These are phyloP conservation scores for Pammene aurita DNA, from an alignment of 2,888 invertebrate genomes.

Conservation along the genomic window DNA sequence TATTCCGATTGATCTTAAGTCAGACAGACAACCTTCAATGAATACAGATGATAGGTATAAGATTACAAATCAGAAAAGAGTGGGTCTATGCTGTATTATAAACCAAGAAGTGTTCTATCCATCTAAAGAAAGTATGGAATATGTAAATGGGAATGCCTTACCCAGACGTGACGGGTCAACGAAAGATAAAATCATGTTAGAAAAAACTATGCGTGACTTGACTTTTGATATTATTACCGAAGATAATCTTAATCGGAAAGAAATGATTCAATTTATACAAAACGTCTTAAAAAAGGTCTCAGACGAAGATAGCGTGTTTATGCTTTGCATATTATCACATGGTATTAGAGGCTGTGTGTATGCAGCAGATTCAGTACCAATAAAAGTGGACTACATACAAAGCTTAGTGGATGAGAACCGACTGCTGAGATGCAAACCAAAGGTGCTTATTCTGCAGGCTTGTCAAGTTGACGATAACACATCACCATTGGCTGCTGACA, in stretches of 20 bases:
- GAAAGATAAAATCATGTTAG: slow-evolving; percentile 60
- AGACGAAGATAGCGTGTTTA: slow-evolving; percentile 69
- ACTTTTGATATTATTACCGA: slow-evolving; percentile 66
- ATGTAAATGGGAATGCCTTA: slow-evolving; percentile 49
- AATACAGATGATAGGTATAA: slow-evolving; percentile 55
- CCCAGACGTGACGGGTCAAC: slow-evolving; percentile 63
- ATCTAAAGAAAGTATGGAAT: slow-evolving; percentile 64
- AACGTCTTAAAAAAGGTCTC: slow-evolving; percentile 58
- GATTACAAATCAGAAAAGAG: slow-evolving; percentile 63
- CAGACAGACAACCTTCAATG: slow-evolving; percentile 55
- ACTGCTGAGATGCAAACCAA: slow-evolving; percentile 65
- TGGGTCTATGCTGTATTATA: slow-evolving; percentile 73
- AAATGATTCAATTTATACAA: slow-evolving; percentile 64
- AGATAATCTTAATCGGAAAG: slow-evolving; percentile 61
- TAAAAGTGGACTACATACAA: slow-evolving; percentile 71
- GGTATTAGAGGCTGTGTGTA: slow-evolving; percentile 72
- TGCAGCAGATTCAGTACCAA: slow-evolving; percentile 72
- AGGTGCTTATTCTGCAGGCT: slow-evolving; percentile 73
- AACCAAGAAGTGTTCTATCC: slow-evolving; percentile 74
- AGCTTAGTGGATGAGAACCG: slow-evolving; percentile 62
- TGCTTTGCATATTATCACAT: slow-evolving; percentile 75
- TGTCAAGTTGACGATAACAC: slow-evolving; percentile 66
- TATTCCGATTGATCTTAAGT: slow-evolving; percentile 54
- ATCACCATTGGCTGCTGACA: slow-evolving; percentile 61
- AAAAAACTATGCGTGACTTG: slow-evolving; percentile 63